Conservation (phyloP, 1,140 invertebrate species). For the Sminthurinus signatus region DNA sequence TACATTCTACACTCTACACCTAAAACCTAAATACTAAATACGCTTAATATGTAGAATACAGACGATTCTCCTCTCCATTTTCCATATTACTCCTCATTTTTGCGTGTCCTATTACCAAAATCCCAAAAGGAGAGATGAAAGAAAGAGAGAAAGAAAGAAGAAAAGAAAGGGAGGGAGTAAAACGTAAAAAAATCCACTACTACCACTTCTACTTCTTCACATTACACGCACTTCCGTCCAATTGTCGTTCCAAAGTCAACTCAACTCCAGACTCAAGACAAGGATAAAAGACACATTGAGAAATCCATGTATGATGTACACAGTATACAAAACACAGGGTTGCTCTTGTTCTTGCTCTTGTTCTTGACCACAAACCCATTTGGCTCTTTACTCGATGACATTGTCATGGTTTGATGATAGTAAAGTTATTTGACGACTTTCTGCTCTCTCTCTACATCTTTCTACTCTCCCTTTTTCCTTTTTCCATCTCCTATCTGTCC, state of each 20-base stretch:
- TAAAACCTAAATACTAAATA: no score
- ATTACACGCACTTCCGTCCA: not conserved
- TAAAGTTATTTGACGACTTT: no score
- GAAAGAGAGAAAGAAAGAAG: not conserved
- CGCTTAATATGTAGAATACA: no score
- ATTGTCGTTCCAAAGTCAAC: not conserved
- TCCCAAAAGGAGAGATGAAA: not conserved
- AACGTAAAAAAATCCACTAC: not conserved
- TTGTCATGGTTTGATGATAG: not conserved
- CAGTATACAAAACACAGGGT: no score
- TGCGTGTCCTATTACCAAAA: constrained; percentile 8
- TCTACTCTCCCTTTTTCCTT: no score
- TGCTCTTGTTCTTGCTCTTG: no score
- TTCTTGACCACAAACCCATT: constrained; percentile 25
- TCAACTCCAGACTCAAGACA: not conserved
- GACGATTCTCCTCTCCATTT: no score
- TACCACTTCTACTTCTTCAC: not conserved
- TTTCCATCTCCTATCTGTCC: no score
- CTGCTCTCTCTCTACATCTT: no score
- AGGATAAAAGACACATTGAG: no score
- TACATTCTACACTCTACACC: no score
- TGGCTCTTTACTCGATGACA: constrained; percentile 8
- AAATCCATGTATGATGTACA: no score
- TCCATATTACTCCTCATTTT: not conserved
- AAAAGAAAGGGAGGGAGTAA: constrained; percentile 14